A percentile compares a stretch with the other conserved stretches of the same genome.
These are phyloP conservation scores for Chaenocephalus aceratus DNA, from an alignment of 2,113 vertebrate species.

Conservation along the genomic window DNA sequence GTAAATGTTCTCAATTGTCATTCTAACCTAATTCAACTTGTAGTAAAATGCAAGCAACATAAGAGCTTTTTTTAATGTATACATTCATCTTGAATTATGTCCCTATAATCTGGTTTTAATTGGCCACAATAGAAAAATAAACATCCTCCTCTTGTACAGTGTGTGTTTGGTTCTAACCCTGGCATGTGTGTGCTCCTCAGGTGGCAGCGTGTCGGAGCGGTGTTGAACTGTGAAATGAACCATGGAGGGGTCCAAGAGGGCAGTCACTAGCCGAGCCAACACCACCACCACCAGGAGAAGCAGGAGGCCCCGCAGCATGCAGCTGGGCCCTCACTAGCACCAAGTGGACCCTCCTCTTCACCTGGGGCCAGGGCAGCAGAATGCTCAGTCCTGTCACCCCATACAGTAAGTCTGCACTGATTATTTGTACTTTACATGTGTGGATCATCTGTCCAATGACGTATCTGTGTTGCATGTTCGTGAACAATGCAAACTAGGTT, in stretches of 20 bases:
- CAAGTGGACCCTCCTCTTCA: conserved; percentile 73
- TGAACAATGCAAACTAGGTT: not conserved
- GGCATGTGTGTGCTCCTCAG: conserved; percentile 57
- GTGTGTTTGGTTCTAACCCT: conserved; percentile 24
- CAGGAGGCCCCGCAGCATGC: conserved; percentile 64
- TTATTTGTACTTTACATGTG: not conserved
- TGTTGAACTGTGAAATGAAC: conserved; percentile 69
- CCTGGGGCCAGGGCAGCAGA: conserved; percentile 78
- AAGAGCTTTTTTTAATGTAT: not conserved
- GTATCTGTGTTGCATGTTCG: not conserved
- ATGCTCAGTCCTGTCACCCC: conserved; percentile 83
- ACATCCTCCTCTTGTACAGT: not conserved
- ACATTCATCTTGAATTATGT: not conserved
- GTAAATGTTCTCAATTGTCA: no score
- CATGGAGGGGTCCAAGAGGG: conserved; percentile 67
- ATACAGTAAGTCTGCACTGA: conserved; percentile 75
- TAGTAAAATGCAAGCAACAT: not conserved
- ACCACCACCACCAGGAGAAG: conserved; percentile 36
- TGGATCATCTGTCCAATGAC: not conserved
- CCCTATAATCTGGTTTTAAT: not conserved
- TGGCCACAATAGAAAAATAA: not conserved
- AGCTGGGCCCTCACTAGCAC: conserved; percentile 65
- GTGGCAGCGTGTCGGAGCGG: conserved; percentile 50
- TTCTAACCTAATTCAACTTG: not conserved
- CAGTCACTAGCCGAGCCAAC: conserved; percentile 60